A percentile compares a stretch with the other conserved stretches of the same genome.
Conservation (phyloP, 2,113 vertebrate genomes). For the Megaceryle maxima region DNA sequence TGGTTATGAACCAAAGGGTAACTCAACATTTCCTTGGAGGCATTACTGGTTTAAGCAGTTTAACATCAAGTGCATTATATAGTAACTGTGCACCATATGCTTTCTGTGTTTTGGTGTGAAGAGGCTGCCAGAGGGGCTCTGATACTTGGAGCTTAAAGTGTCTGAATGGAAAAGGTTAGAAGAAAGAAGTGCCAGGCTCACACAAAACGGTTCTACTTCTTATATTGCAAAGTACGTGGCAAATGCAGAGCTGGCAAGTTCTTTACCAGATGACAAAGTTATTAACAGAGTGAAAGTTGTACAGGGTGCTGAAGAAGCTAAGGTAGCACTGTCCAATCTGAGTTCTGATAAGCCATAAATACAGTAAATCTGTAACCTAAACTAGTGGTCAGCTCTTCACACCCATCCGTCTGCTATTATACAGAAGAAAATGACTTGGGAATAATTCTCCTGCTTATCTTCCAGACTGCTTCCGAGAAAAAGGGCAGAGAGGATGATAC, state of each 20-base stretch:
- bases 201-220: background rate
- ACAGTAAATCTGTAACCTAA: background rate
- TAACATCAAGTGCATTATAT: background rate
- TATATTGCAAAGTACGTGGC: background rate
- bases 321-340: background rate
- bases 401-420: background rate
- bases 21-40: background rate
- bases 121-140: background rate
- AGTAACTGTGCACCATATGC: background rate
- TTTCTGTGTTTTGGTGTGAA: background rate
- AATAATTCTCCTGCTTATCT: background rate
- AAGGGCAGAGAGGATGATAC: background rate
- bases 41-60: background rate
- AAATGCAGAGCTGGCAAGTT: background rate
- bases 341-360: background rate
- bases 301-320: background rate
- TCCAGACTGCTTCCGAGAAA: background rate
- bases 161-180: background rate
- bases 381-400: background rate
- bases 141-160: background rate
- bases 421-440: background rate
- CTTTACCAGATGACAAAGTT: background rate
- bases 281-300: background rate
- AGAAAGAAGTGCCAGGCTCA: background rate
- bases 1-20: background rate